phyloP scores from a whole-genome alignment of 1,140 invertebrate genomes.

The Drosophila orosa region DNA sequence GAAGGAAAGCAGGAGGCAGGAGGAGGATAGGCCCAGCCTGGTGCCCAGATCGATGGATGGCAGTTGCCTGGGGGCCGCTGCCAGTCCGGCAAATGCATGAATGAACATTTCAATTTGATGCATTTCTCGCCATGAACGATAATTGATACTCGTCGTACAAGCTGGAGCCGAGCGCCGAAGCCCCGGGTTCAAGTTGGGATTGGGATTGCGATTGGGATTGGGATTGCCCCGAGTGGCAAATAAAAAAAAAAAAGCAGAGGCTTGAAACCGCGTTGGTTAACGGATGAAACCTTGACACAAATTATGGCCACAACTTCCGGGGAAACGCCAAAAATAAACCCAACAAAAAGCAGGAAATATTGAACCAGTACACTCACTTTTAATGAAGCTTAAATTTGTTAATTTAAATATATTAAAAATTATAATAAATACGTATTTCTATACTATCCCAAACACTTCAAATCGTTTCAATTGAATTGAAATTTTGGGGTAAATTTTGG shows the following conservation, averaged over 20 bases:
- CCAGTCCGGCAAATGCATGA: constrained; percentile 56
- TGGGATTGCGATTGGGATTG: background rate
- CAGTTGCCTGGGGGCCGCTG: constrained; percentile 13
- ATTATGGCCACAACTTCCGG: background rate
- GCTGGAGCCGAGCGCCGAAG: constrained; percentile 2
- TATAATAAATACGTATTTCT: background rate
- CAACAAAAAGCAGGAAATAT: background rate
- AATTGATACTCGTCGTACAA: constrained; percentile 45
- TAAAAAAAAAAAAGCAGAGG: background rate
- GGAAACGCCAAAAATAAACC: background rate
- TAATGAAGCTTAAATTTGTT: background rate
- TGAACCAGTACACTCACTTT: background rate
- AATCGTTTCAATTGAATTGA: background rate
- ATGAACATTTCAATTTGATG: constrained; percentile 61
- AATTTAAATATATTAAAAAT: background rate
- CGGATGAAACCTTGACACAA: constrained; percentile 29
- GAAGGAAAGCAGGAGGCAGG: background rate
- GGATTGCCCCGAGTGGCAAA: background rate
- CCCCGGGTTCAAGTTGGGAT: background rate
- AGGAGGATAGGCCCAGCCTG: too few species aligned
- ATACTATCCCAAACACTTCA: too few species aligned
- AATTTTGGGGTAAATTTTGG: background rate
- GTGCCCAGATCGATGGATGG: constrained; percentile 53
- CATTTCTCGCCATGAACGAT: constrained; percentile 57
- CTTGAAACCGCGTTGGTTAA: constrained; percentile 13